A percentile compares a stretch with the other conserved stretches of the same genome.
Conservation (phyloP, 2,888 invertebrate genomes). For the Melanostoma scalare region DNA sequence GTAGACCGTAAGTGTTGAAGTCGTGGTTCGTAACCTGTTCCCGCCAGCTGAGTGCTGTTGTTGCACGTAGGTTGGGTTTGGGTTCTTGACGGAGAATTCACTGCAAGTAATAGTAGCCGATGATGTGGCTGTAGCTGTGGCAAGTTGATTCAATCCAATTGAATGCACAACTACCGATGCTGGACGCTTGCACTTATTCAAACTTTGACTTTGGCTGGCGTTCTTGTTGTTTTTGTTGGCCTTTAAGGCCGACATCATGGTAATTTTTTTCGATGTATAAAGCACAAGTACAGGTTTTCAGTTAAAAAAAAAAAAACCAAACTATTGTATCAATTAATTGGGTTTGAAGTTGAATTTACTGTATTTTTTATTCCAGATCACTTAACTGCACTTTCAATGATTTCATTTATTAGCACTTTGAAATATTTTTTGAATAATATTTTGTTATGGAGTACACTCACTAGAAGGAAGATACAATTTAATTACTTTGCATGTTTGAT, state of each 20-base stretch:
- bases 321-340: constrained; percentile 32
- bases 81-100: constrained; percentile 57
- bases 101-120: constrained; percentile 23
- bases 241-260: constrained; percentile 79
- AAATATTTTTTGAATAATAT: constrained; percentile 7
- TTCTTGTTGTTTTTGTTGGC: constrained; percentile 75
- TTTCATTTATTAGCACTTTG: constrained; percentile 30
- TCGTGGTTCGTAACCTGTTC: constrained; percentile 65
- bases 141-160: constrained; percentile 37
- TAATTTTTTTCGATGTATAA: constrained; percentile 59
- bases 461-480: constrained; percentile 5
- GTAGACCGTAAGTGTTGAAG: constrained; percentile 74
- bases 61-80: constrained; percentile 53
- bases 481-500: no score
- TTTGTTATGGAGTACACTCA: constrained; percentile 25
- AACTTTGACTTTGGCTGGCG: constrained; percentile 53
- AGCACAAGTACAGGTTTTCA: constrained; percentile 48
- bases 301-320: constrained; percentile 25
- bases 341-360: constrained; percentile 25
- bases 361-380: constrained; percentile 21
- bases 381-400: constrained; percentile 43
- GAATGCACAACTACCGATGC: constrained; percentile 34
- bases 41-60: constrained; percentile 49
- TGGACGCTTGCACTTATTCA: constrained; percentile 49
- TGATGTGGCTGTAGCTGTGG: constrained; percentile 30